A percentile compares a stretch with the other conserved stretches of the same genome.
Evolutionary conservation across 2,113 vertebrate species (phyloP).

Genomic region (Odocoileus virginianus): DNA sequence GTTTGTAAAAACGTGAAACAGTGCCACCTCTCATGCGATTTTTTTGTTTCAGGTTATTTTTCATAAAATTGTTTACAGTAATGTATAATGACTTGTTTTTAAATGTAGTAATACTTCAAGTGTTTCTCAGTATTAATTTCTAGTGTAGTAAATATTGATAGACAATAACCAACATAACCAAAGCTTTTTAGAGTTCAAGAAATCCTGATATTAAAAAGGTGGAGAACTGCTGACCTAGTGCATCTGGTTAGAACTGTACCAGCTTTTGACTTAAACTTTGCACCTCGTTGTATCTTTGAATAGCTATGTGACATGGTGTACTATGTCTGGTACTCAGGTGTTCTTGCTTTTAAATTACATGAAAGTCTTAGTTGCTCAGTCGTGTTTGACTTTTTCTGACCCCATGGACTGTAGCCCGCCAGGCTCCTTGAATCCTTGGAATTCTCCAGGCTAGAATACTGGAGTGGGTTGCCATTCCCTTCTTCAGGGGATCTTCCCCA

Average conservation of each 20-base stretch:
- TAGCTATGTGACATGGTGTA: neutral
- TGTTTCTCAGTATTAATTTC: neutral
- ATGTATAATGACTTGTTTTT: neutral
- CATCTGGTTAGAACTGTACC: neutral
- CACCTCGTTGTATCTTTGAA: neutral
- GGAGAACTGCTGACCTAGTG: neutral
- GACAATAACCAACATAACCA: neutral
- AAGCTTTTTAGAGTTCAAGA: neutral
- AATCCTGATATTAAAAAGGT: neutral
- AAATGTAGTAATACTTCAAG: neutral
- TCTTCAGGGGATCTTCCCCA: neutral
- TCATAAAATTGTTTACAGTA: neutral
- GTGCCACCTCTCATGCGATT: neutral
- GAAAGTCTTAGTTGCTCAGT: neutral
- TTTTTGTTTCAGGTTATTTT: slow-evolving; percentile 8
- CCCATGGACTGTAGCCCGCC: neutral
- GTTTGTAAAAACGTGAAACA: neutral
- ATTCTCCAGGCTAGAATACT: neutral
- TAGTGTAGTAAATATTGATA: neutral
- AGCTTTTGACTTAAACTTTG: neutral
- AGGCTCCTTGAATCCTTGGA: neutral
- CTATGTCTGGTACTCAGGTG: neutral
- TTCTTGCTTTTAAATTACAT: neutral
- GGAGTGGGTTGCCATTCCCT: neutral
- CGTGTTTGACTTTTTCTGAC: neutral